These are phyloP conservation scores for Dermatemys mawii DNA, from an alignment of 2,113 vertebrate species.

Conservation along the genomic window DNA sequence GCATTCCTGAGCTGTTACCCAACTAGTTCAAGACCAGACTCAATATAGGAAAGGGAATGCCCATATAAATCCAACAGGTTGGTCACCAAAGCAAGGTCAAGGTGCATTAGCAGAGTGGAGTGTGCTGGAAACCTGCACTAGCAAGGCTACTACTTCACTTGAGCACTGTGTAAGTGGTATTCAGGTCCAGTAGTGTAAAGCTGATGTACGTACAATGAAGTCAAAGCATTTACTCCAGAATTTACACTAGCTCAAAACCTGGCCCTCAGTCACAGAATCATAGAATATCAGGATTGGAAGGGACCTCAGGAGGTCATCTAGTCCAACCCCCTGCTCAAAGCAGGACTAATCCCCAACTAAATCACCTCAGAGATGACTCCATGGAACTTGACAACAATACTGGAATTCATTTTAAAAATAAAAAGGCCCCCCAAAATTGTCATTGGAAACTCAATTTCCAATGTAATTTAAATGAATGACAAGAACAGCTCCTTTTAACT, in stretches of 20 bases:
- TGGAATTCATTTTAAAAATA: neutral
- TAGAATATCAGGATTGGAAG: no score
- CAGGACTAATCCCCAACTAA: no score
- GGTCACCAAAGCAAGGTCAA: neutral
- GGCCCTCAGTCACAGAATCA: conserved; percentile 27
- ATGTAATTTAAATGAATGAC: neutral
- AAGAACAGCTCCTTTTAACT: neutral
- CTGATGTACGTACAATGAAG: neutral
- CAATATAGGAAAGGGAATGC: neutral
- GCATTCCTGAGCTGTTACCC: neutral
- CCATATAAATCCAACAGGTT: neutral
- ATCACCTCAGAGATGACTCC: neutral
- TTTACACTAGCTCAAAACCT: neutral
- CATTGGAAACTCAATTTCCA: neutral
- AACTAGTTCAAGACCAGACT: neutral
- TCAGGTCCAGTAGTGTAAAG: neutral
- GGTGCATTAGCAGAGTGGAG: neutral
- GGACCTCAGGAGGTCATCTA: no score
- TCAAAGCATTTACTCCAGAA: neutral
- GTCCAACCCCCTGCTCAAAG: no score
- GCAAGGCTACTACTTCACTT: neutral
- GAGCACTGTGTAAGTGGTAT: neutral
- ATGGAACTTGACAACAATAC: neutral
- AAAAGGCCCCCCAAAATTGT: neutral
- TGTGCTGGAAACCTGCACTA: neutral